Percentiles rank a stretch among this genome's conserved stretches.
Conservation (phyloP, 2,888 invertebrate genomes). For the Apodemia zela region DNA sequence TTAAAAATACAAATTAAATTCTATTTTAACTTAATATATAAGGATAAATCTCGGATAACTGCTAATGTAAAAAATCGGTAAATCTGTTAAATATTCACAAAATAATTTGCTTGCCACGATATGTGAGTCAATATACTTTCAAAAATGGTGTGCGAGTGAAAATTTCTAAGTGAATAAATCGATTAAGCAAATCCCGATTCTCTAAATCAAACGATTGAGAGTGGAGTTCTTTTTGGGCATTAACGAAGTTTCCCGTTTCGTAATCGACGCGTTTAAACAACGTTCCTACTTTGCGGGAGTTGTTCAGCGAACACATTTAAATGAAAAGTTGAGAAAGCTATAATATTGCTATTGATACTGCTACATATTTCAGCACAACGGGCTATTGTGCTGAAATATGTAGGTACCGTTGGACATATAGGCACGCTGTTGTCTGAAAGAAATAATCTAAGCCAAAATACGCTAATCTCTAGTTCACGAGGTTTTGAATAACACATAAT, state of each 20-base stretch:
- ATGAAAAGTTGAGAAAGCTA: not conserved
- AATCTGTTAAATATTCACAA: too few species aligned
- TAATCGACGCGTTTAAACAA: slow-evolving; percentile 10
- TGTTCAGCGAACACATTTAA: not conserved
- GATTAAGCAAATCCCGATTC: slow-evolving; percentile 4
- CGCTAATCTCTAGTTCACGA: too few species aligned
- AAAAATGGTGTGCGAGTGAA: not conserved
- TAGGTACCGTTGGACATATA: not conserved
- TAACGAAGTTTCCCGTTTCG: slow-evolving; percentile 50
- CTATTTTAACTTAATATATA: too few species aligned
- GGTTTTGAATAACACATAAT: too few species aligned
- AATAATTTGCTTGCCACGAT: not conserved
- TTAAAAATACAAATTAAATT: too few species aligned
- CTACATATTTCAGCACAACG: not conserved
- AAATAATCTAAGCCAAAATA: too few species aligned
- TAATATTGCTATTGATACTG: not conserved
- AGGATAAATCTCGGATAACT: too few species aligned
- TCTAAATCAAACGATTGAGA: slow-evolving; percentile 3
- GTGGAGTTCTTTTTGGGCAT: slow-evolving; percentile 23
- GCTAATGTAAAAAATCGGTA: too few species aligned
- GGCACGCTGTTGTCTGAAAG: too few species aligned
- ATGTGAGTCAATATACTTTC: not conserved
- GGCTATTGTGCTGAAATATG: not conserved
- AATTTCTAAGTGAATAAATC: slow-evolving; percentile 6
- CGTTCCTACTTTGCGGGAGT: not conserved